phyloP scores from a whole-genome alignment of 2,113 vertebrate species.

The Fulica atra region DNA sequence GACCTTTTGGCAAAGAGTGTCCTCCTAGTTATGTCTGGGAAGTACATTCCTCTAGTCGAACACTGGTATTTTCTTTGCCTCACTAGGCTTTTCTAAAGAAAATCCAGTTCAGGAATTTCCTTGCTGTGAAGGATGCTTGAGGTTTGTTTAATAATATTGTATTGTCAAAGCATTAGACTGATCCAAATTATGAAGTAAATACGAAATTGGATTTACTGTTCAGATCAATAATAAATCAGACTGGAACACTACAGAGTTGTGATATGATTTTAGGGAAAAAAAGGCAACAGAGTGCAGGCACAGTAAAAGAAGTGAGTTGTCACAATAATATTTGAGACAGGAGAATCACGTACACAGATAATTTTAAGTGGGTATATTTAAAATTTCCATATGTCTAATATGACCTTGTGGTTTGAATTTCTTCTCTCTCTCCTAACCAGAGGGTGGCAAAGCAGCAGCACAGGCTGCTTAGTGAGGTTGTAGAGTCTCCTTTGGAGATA shows the following conservation, averaged over 20 bases:
- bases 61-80: not conserved
- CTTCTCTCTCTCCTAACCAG: not conserved
- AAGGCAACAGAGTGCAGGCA: not conserved
- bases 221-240: not conserved
- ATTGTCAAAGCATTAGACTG: not conserved
- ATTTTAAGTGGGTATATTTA: not conserved
- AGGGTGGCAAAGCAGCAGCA: too few species aligned
- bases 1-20: not conserved
- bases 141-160: not conserved
- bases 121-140: not conserved
- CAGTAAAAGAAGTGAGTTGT: not conserved
- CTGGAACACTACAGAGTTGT: not conserved
- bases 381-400: not conserved
- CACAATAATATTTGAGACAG: not conserved
- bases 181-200: not conserved
- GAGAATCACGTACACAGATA: accelerated
- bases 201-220: not conserved
- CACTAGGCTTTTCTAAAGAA: not conserved
- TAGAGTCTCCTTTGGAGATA: too few species aligned
- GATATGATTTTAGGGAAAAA: not conserved
- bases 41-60: not conserved
- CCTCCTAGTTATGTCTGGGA: not conserved
- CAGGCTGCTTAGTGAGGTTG: too few species aligned
- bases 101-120: not conserved
- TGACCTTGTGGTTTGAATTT: not conserved